Conservation (phyloP, 2,888 invertebrate genomes). For the Belgica antarctica region DNA sequence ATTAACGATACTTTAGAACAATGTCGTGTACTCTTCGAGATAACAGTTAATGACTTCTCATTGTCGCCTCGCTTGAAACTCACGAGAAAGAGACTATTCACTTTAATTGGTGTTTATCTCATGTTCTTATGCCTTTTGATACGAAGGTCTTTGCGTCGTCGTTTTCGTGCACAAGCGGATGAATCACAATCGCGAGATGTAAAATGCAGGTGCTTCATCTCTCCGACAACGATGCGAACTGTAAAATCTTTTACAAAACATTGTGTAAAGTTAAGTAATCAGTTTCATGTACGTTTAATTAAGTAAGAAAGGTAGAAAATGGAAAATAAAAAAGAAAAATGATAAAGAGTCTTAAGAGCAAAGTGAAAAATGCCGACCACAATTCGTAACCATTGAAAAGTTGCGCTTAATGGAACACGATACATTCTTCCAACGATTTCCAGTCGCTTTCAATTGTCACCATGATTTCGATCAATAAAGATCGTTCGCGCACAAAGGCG, state of each 20-base stretch:
- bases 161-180: too few species aligned
- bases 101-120: conserved; percentile 12
- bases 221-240: not conserved
- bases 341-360: conserved; percentile 24
- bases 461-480: conserved; percentile 32
- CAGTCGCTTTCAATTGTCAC: conserved; percentile 40
- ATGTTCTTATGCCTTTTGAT: not conserved
- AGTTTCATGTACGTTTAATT: conserved; percentile 34
- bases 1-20: not conserved
- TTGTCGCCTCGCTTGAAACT: not conserved
- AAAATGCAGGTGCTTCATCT: conserved; percentile 2
- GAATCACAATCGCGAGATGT: not conserved
- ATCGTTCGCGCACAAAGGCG: not conserved
- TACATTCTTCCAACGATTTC: conserved; percentile 3
- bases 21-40: not conserved
- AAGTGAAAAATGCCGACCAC: conserved; percentile 35
- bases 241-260: conserved; percentile 5
- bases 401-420: conserved; percentile 19
- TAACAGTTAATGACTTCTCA: not conserved
- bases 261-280: conserved; percentile 39
- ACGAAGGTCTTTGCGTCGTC: not conserved
- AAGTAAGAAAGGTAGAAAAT: conserved; percentile 12
- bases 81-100: not conserved
- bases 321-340: too few species aligned
- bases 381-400: not conserved